These are phyloP conservation scores for Sparus aurata DNA, from an alignment of 2,797 vertebrate species.

Conservation along the genomic window DNA sequence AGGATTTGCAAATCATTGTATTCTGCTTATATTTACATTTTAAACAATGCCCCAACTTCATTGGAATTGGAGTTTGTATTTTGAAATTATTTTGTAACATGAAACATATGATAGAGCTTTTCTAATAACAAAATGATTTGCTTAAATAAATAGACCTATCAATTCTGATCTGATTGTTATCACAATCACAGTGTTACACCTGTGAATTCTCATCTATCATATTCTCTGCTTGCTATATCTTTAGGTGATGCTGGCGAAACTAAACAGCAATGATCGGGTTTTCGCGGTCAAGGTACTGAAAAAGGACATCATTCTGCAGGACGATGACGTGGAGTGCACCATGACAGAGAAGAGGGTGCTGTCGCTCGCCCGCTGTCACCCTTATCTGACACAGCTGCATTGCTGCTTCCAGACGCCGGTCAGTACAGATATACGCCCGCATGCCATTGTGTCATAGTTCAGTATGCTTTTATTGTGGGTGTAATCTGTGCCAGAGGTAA, in stretches of 20 bases:
- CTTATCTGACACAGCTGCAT: slow-evolving; percentile 97
- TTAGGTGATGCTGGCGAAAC: slow-evolving; percentile 96
- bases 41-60: too few relatives aligned
- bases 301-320: slow-evolving; percentile 98
- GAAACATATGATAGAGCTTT: background rate
- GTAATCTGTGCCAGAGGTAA: background rate
- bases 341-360: slow-evolving; percentile 98
- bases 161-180: background rate
- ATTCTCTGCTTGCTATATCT: slow-evolving; percentile 19
- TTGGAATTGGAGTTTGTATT: background rate
- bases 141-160: background rate
- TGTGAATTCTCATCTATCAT: background rate
- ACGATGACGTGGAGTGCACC: slow-evolving; percentile 98
- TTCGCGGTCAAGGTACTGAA: slow-evolving; percentile 98
- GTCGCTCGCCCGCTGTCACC: slow-evolving; percentile 92
- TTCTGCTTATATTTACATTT: too few relatives aligned
- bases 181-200: too few relatives aligned
- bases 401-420: slow-evolving; percentile 98
- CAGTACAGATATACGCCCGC: slow-evolving; percentile 65
- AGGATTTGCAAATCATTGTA: too few relatives aligned
- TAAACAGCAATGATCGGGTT: slow-evolving; percentile 88
- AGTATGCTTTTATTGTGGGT: background rate
- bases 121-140: background rate
- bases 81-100: background rate
- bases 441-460: background rate